Evolutionary conservation across 2,888 invertebrate genomes (phyloP).

Genomic region (Muschampia plurimacula): DNA sequence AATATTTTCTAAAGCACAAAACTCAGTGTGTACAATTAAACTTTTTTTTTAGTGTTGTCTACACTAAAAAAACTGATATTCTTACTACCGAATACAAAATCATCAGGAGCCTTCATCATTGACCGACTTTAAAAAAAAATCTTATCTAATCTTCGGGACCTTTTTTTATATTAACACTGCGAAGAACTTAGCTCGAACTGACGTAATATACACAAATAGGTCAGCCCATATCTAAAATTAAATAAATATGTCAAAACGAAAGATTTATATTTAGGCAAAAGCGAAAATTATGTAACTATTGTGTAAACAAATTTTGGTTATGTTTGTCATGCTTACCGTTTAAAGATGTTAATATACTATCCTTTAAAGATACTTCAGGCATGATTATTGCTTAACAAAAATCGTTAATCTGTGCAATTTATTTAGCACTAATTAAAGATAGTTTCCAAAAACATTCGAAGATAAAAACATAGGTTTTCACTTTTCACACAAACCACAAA

Average conservation of each 20-base stretch:
- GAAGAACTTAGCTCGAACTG: constrained; percentile 50
- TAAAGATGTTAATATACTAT: constrained; percentile 71
- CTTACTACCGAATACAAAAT: constrained; percentile 52
- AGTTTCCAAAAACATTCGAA: background rate
- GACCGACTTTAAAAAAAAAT: background rate
- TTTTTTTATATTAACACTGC: constrained; percentile 34
- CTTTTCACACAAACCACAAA: background rate
- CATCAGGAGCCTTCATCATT: constrained; percentile 44
- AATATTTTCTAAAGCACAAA: constrained; percentile 1
- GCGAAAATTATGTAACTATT: constrained; percentile 75
- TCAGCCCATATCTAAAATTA: constrained; percentile 76
- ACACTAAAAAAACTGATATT: constrained; percentile 26
- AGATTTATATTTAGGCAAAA: constrained; percentile 63
- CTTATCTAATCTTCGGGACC: background rate
- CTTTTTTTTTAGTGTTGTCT: background rate
- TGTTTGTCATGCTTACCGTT: constrained; percentile 61
- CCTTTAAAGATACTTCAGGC: constrained; percentile 73
- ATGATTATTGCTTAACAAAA: constrained; percentile 48
- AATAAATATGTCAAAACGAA: constrained; percentile 72
- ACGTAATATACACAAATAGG: constrained; percentile 62
- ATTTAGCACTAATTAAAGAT: background rate
- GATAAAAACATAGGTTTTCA: background rate
- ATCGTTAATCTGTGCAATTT: background rate
- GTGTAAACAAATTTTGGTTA: constrained; percentile 37
- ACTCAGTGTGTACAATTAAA: background rate